Evolutionary conservation across 2,888 invertebrate species (phyloP).

Genomic region (Stegana nigrithorax): DNA sequence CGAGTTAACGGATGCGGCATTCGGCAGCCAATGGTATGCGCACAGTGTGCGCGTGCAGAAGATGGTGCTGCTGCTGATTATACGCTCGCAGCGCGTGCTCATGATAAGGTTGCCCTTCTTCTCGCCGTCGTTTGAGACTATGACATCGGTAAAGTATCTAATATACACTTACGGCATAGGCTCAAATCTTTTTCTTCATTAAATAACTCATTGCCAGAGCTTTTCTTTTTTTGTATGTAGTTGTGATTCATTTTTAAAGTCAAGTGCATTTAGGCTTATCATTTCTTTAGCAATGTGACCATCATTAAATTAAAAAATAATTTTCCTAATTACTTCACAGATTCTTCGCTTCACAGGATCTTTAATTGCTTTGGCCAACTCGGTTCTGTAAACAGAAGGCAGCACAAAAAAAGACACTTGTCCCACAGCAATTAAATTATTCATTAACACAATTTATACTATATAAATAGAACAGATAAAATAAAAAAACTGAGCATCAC

Average conservation of each 20-base stretch:
- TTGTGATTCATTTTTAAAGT: too few relatives aligned
- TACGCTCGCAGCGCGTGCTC: slow-evolving; percentile 50
- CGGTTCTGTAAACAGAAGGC: slow-evolving; percentile 34
- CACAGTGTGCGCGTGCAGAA: slow-evolving; percentile 51
- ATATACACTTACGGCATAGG: too few relatives aligned
- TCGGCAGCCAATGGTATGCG: slow-evolving; percentile 53
- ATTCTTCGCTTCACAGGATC: slow-evolving; percentile 52
- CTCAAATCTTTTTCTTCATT: too few relatives aligned
- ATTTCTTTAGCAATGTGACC: too few relatives aligned
- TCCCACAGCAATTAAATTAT: background rate
- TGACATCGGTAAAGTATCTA: slow-evolving; percentile 53
- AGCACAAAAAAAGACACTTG: background rate
- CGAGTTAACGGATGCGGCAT: slow-evolving; percentile 43
- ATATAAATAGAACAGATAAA: background rate
- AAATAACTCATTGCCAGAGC: background rate
- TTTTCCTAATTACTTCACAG: slow-evolving; percentile 14
- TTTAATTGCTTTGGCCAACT: slow-evolving; percentile 48
- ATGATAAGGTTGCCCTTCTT: slow-evolving; percentile 56
- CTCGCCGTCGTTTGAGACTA: slow-evolving; percentile 51
- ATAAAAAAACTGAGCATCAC: background rate
- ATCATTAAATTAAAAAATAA: too few relatives aligned
- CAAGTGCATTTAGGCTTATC: too few relatives aligned
- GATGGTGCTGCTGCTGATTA: slow-evolving; percentile 51
- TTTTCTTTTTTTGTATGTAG: too few relatives aligned
- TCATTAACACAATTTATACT: background rate